Base-by-base conservation (phyloP, 2,888 invertebrate genomes). In the Sabatieria punctata region DNA sequence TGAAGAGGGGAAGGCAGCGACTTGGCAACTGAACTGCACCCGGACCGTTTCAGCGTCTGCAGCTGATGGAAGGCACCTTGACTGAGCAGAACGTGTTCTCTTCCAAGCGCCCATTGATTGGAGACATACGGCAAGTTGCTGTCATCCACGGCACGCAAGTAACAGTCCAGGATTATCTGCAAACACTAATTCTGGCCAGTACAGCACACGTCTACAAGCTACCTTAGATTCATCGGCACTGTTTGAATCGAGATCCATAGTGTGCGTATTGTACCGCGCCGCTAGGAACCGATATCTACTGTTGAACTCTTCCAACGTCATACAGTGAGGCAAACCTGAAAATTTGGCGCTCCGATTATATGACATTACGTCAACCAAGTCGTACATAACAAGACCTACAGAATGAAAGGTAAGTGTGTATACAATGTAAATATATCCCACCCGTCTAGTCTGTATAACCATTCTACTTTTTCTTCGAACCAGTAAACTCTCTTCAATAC, bases 291-390 rank as follows among this genome's bases (percentile, higher is more conserved):
- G 76, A 71, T 89, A 91, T 25, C 88, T 76, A 1, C 77, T 75
- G 65, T 81, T 81, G 70, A 89, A 89, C 33, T 84, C 84, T 65
- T 85, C 86, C 69, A 88, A 89, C 23, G 88, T 76, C 85, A 89
- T 85, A 57, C 86, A 76, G 67, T 91, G 89, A 24, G 89, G 89
- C 68, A 83, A 86, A 8, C 88, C 75, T 74, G 42, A 38, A 47
- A 45, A 30, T 27, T 41, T n/a, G n/a, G n/a, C n/a, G n/a, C n/a
- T n/a, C n/a, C n/a, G n/a, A n/a, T n/a, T n/a, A n/a, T n/a, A n/a
- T n/a, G n/a, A n/a, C n/a, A n/a, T n/a, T n/a, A 25, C 37, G 40
- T 25, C 35, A 39, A 43, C 45, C 11, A 46, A 52, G 54, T 64
- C n/a, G n/a, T n/a, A n/a, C n/a, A n/a, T n/a, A n/a, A n/a, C n/a